phyloP scores from a whole-genome alignment of 2,888 invertebrate species.

The Euzophera pinguis region DNA sequence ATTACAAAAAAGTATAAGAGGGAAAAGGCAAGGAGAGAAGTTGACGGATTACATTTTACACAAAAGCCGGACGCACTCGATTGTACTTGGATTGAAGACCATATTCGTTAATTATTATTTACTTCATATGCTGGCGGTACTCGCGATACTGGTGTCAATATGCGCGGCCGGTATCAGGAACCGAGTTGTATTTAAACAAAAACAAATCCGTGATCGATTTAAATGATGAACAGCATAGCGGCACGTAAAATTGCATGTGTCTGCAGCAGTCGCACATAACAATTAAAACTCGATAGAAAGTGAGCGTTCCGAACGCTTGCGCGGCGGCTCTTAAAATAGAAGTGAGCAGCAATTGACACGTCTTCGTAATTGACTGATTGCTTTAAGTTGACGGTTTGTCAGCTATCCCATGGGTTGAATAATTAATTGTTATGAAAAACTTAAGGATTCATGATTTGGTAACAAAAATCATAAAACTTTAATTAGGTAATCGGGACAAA shows the following conservation, averaged over 20 bases:
- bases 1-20: no score
- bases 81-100: no score
- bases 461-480: no score
- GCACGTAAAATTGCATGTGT: constrained; percentile 78
- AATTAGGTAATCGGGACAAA: no score
- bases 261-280: constrained; percentile 59
- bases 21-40: no score
- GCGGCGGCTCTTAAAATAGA: constrained; percentile 57
- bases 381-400: constrained; percentile 26
- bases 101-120: no score
- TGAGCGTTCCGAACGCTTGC: constrained; percentile 43
- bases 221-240: constrained; percentile 61
- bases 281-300: constrained; percentile 77
- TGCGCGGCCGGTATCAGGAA: constrained; percentile 10
- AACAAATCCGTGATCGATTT: constrained; percentile 49
- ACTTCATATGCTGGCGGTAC: not conserved
- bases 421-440: not conserved
- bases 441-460: no score
- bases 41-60: no score
- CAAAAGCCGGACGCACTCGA: no score
- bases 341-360: constrained; percentile 60
- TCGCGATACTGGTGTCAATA: not conserved
- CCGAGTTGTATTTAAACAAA: constrained; percentile 25
- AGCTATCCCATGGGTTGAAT: not conserved
- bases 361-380: constrained; percentile 43